These are phyloP conservation scores for Anagyrus pseudococci DNA, from an alignment of 2,888 invertebrate genomes.

Conservation along the genomic window DNA sequence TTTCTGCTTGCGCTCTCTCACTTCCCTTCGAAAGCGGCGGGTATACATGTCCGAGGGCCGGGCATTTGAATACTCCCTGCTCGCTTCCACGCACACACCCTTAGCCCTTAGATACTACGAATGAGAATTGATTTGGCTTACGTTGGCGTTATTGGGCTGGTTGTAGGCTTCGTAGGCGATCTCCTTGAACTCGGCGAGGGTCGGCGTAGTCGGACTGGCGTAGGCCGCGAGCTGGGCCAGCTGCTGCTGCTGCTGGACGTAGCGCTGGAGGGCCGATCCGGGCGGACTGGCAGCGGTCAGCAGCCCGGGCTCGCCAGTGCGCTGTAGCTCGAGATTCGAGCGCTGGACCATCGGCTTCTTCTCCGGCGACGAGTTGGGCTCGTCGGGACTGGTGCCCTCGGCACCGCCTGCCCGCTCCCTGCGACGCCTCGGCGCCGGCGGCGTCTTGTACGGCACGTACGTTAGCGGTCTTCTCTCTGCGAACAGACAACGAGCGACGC, in stretches of 20 bases:
- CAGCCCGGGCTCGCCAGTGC: background rate
- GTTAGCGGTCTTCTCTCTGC: slow-evolving; percentile 58
- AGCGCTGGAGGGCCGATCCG: slow-evolving; percentile 28
- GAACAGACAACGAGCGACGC: slow-evolving; percentile 31
- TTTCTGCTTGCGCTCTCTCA: no score
- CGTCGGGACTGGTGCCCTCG: slow-evolving; percentile 39
- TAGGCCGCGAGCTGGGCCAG: slow-evolving; percentile 3
- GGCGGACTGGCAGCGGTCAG: slow-evolving; percentile 26
- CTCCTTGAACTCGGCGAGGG: slow-evolving; percentile 57
- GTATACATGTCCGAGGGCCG: no score
- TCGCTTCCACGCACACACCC: no score
- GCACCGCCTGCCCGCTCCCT: slow-evolving; percentile 47
- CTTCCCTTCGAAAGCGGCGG: no score
- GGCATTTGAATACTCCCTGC: no score
- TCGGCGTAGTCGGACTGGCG: slow-evolving; percentile 41
- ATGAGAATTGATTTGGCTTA: no score
- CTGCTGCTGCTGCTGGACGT: slow-evolving; percentile 17
- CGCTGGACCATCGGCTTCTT: slow-evolving; percentile 52
- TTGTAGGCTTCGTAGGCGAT: slow-evolving; percentile 59
- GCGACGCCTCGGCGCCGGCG: slow-evolving; percentile 55
- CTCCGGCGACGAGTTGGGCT: slow-evolving; percentile 49
- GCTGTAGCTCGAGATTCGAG: slow-evolving; percentile 47
- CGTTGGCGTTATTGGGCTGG: slow-evolving; percentile 57
- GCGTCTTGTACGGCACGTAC: slow-evolving; percentile 56
- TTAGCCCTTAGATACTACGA: no score